Base-by-base conservation (phyloP, 2,113 vertebrate species). In the Labeo rohita region DNA sequence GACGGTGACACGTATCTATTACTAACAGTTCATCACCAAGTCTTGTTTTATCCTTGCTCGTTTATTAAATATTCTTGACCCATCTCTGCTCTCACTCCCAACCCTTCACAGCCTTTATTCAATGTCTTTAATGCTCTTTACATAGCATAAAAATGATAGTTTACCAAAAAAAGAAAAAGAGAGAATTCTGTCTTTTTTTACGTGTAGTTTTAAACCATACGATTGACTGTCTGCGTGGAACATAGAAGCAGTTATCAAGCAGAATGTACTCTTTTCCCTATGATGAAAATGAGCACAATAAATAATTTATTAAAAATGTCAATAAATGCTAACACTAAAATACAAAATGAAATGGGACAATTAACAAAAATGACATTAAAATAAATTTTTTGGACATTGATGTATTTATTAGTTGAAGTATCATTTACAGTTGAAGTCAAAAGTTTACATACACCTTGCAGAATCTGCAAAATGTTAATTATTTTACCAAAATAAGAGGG, bases 11-110 rank as follows among this genome's bases (percentile, higher is more conserved):
- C 3, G 11, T 68, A 79, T 68, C 84, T 21, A 15, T 85, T 85
- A 54, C 84, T 63, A 13, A 79, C 76, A 80, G 63, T 50, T 83
- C 80, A 83, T 83, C 61, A 78, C 43, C 28, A 34, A 23, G 63
- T 39, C 78, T 34, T 73, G 4, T 79, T 85, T 70, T 72, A 56
- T 56, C 45, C 78, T 12, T 63, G 21, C n/a, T 72, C 28, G 23
- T 85, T 52, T 15, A 70, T 50, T 21, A 16, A 13, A 66, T 50
- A 18, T 65, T 65, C n/a, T 56, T 23, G 43, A 43, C 18, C 54
- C 28, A 39, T 54, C 28, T 18, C 23, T 52, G 15, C 36, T 70
- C 68, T 72, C 13, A 68, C 34, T 36, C 15, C 36, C 36, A 21
- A 18, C 36, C 9, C 16, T 43, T 21, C 65, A 28, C 15, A 78